Base-by-base conservation (phyloP, 2,888 invertebrate genomes). In the Lasioglossum villosulum region DNA sequence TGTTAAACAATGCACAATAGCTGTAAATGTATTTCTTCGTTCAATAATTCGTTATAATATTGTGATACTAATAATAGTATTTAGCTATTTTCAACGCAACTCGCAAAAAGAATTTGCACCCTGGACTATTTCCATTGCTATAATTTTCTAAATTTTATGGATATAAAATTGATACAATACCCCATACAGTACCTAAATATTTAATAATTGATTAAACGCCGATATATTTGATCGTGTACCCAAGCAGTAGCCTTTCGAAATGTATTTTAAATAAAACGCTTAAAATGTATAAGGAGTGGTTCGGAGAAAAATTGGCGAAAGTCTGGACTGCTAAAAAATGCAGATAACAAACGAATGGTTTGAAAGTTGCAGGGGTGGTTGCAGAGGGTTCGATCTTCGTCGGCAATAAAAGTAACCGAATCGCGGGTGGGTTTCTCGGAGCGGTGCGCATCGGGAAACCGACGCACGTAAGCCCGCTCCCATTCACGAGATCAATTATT, bases 401-500 rank as follows among this genome's bases (percentile, higher is more conserved):
- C n/a, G n/a, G 66, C 56, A 73, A 71, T 75, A 78, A 83, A 78
- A 83, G 42, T 74, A 72, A 48, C 71, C 34, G 63, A 78, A 45
- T 68, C 37, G 39, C 14, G 45, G n/a, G n/a, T 68, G n/a, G 12
- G n/a, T 16, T 27, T 34, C 30, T 12, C 52, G 71, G 27, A 3
- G 52, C 42, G 71, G 27, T 4, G 52, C 23, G 52, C 52, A 79
- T 75, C 30, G 30, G 75, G 39, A 42, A 84, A 84, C 48, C 84
- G 66, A 66, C 71, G 72, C 84, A 84, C 83, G 84, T 84, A 84
- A 75, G 42, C 72, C 66, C 79, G 84, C 66, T 79, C 75, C 83
- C 78, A 79, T 84, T 78, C 83, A 79, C 84, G 75, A 48, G 84
- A 83, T 84, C 84, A 84, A 84, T 84, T 83, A 84, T 84, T 83